phyloP scores from a whole-genome alignment of 2,113 vertebrate species.

The Alces alces region DNA sequence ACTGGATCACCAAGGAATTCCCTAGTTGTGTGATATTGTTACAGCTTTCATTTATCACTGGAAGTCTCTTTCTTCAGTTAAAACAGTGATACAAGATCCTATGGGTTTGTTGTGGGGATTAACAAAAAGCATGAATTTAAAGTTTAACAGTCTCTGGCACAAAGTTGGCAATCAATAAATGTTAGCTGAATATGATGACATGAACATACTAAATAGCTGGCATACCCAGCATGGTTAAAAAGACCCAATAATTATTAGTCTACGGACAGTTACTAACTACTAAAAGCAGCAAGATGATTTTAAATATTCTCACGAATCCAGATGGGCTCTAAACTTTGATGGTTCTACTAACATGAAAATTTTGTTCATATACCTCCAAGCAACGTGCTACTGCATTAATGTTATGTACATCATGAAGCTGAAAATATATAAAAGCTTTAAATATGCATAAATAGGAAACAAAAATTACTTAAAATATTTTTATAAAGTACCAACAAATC shows the following conservation, averaged over 20 bases:
- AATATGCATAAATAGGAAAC: background rate
- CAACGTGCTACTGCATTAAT: background rate
- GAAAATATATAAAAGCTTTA: background rate
- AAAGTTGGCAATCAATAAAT: background rate
- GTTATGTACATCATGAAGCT: background rate
- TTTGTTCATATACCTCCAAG: background rate
- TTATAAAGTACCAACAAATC: background rate
- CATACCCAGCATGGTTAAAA: background rate
- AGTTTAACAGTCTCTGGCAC: background rate
- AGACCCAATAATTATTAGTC: background rate
- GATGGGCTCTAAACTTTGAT: background rate
- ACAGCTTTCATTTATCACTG: background rate
- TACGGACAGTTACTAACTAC: background rate
- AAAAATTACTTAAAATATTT: background rate
- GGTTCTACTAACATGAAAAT: background rate
- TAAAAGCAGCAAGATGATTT: background rate
- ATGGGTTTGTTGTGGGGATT: background rate
- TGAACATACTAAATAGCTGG: background rate
- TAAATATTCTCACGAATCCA: conserved; percentile 23
- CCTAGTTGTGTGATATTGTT: background rate
- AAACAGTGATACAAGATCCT: background rate
- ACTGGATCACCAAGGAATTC: background rate
- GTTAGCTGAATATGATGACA: background rate
- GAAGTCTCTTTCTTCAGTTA: background rate
- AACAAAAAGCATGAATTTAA: background rate